Evolutionary conservation across 2,797 vertebrate genomes (phyloP).

Genomic region (Tenualosa ilisha): DNA sequence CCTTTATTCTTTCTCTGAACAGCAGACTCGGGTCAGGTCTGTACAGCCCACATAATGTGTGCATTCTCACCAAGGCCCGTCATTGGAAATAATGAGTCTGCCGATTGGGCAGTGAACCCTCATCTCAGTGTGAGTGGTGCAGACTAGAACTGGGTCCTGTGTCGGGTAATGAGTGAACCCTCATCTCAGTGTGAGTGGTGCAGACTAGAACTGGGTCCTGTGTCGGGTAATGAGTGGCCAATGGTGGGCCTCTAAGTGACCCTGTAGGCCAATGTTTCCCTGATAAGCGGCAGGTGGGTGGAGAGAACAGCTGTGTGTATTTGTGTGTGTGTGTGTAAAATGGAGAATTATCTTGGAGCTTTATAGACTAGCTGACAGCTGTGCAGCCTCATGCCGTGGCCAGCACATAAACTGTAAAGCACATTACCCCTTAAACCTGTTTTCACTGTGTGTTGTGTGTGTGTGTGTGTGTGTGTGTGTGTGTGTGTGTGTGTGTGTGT

Average conservation of each 20-base stretch:
- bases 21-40: no score
- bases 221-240: neutral
- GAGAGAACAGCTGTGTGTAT: slow-evolving; percentile 2
- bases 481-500: no score
- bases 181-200: neutral
- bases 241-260: neutral
- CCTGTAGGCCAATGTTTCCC: neutral
- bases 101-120: neutral
- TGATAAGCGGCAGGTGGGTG: neutral
- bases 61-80: neutral
- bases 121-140: neutral
- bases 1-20: no score
- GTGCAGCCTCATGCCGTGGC: neutral
- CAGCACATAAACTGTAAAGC: no score
- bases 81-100: neutral
- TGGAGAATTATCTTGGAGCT: neutral
- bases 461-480: no score
- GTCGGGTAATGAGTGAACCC: neutral
- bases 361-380: neutral
- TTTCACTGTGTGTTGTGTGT: no score
- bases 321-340: neutral
- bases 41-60: no score
- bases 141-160: neutral
- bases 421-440: neutral
- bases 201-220: neutral